Evolutionary conservation across 2,797 vertebrate genomes (phyloP), one percentile per base, ranked within the genome.

Genomic region (Myripristis jacobus): DNA sequence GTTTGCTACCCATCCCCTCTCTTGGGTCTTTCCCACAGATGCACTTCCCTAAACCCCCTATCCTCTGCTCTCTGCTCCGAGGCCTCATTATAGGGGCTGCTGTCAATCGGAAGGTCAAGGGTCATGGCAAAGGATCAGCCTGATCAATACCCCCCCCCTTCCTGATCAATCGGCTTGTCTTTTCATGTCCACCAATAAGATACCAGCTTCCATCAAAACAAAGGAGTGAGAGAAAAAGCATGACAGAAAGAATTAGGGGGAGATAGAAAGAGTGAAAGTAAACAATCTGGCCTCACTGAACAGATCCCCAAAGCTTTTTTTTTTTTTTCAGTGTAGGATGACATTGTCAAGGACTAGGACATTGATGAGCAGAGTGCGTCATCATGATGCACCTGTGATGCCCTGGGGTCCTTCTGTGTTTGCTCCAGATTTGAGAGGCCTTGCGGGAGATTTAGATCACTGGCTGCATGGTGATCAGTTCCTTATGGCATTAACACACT

Each of bases 151-250:
- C 87, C 21, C 18, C 21, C 18, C 88, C 82, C 29, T 52, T 82
- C 70, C 85, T 78, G 90, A 91, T 92, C 89, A 88, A 93, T 93
- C 90, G 86, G 84, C 77, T 88, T 70, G 76, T 80, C 84, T 90
- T 89, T 88, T 79, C 15, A 38, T 46, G 70, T 82, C 82, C 76
- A 77, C 86, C 88, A 90, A 87, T 87, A n/a, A 82, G 80, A 80
- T 56, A 38, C 58, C 11, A 15, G 86, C 79, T 43, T 53, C 63
- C 66, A 46, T 80, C 81, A 89, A 86, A 89, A 90, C 89, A 91
- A 89, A 87, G 79, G 83, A 75, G 65, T 2, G 74, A 78, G 73
- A 79, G 85, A 78, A 69, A 82, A 81, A 63, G 71, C 77, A 80
- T 12, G 82, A 73, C 82, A 86, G 77, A 84, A 86, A 85, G 87